Percentiles rank a stretch among this genome's conserved stretches.
These are phyloP conservation scores for Lysandra bellargus DNA, from an alignment of 2,888 invertebrate genomes.

Conservation along the genomic window DNA sequence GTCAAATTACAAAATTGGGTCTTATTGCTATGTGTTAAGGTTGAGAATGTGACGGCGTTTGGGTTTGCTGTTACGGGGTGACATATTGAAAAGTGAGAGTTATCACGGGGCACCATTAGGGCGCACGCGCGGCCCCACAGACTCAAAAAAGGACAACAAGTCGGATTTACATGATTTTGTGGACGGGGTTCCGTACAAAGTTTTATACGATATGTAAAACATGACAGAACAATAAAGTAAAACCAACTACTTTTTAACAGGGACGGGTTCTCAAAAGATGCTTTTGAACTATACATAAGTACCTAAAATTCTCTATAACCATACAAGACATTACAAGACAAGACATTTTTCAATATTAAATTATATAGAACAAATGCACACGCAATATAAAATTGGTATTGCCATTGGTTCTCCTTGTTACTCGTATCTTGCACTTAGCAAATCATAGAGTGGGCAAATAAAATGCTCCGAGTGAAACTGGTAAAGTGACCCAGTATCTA, in stretches of 20 bases:
- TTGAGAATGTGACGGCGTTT: slow-evolving; percentile 43
- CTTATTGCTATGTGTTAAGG: slow-evolving; percentile 44
- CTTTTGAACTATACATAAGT: no score
- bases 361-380: no score
- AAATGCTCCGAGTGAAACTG: background rate
- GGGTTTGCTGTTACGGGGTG: slow-evolving; percentile 53
- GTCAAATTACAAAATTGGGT: slow-evolving; percentile 37
- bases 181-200: slow-evolving; percentile 42
- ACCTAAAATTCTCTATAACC: no score
- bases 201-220: background rate
- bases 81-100: slow-evolving; percentile 78
- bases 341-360: no score
- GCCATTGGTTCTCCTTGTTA: background rate
- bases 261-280: no score
- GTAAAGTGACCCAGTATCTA: slow-evolving; percentile 12
- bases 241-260: no score
- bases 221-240: no score
- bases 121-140: slow-evolving; percentile 75
- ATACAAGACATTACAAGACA: no score
- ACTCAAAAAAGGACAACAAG: slow-evolving; percentile 53
- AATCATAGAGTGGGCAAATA: background rate
- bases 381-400: background rate
- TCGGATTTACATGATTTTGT: slow-evolving; percentile 41
- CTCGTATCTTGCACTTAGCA: background rate
- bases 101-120: slow-evolving; percentile 77